Conservation (phyloP, 2,113 vertebrate genomes). For the Plecturocebus donacophilus region DNA sequence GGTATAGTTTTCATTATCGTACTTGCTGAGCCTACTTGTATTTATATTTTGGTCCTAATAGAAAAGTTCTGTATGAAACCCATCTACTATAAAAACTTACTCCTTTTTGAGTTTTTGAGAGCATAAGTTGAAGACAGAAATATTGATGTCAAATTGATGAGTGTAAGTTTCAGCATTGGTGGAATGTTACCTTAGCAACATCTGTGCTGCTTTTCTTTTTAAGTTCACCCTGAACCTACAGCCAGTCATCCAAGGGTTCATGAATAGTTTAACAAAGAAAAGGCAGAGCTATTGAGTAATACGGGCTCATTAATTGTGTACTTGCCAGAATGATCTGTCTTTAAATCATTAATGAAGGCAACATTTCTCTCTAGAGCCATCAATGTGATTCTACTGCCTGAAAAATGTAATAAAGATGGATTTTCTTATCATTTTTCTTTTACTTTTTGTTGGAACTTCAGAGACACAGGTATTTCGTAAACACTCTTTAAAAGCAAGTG, state of each 20-base stretch:
- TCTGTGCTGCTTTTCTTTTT: conserved; percentile 55
- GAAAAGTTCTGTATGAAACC: conserved; percentile 71
- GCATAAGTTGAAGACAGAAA: conserved; percentile 56
- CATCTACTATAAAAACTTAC: conserved; percentile 48
- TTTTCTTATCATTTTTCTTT: conserved; percentile 79
- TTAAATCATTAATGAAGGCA: conserved; percentile 96
- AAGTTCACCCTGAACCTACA: conserved; percentile 74
- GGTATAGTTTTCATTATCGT: conserved; percentile 86
- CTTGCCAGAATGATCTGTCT: conserved; percentile 89
- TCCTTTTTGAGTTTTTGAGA: conserved; percentile 61
- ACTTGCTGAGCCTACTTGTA: conserved; percentile 66
- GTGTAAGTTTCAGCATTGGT: conserved; percentile 72
- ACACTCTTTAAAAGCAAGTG: conserved; percentile 17
- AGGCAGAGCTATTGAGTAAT: conserved; percentile 93
- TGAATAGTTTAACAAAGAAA: conserved; percentile 92
- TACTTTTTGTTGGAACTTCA: conserved; percentile 82
- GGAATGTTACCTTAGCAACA: conserved; percentile 75
- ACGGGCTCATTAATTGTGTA: conserved; percentile 95
- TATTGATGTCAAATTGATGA: conserved; percentile 57
- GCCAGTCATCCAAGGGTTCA: conserved; percentile 91
- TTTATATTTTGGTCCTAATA: conserved; percentile 65
- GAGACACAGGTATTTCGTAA: conserved; percentile 86
- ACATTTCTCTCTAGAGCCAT: conserved; percentile 85
- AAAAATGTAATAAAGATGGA: conserved; percentile 83
- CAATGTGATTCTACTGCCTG: conserved; percentile 82